Evolutionary conservation across 2,888 invertebrate genomes (phyloP).

Genomic region (Gymnoscelis rufifasciata): DNA sequence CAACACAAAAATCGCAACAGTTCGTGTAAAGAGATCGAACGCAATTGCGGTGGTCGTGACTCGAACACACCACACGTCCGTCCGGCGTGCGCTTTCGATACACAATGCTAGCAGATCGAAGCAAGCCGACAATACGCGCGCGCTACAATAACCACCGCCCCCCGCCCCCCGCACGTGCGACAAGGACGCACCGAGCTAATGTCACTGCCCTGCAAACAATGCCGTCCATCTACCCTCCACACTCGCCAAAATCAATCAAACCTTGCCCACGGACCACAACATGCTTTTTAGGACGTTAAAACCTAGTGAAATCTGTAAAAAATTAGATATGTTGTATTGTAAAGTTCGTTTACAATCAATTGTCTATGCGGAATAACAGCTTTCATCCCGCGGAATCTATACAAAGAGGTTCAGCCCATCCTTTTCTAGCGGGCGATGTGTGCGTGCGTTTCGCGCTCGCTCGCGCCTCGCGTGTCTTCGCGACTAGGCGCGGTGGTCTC

Average conservation of each 20-base stretch:
- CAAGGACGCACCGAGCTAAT: constrained; percentile 76
- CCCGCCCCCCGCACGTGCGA: constrained; percentile 67
- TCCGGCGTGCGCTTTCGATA: constrained; percentile 56
- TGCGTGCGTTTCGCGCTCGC: constrained; percentile 54
- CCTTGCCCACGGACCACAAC: constrained; percentile 27
- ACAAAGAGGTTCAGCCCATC: constrained; percentile 73
- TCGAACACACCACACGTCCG: constrained; percentile 57
- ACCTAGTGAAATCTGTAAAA: constrained; percentile 29
- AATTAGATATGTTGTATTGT: constrained; percentile 43
- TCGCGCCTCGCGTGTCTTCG: constrained; percentile 51
- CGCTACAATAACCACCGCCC: constrained; percentile 75
- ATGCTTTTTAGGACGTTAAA: constrained; percentile 8
- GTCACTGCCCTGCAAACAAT: constrained; percentile 78
- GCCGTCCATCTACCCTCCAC: constrained; percentile 57
- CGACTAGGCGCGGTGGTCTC: constrained; percentile 62
- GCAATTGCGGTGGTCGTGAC: constrained; percentile 35
- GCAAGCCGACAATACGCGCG: constrained; percentile 76
- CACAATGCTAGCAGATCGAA: constrained; percentile 79
- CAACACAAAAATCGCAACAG: constrained; percentile 53
- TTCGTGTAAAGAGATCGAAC: constrained; percentile 57
- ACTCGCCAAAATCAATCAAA: constrained; percentile 46
- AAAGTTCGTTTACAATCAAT: constrained; percentile 61
- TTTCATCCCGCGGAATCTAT: constrained; percentile 70
- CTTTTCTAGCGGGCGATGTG: constrained; percentile 71
- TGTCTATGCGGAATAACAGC: constrained; percentile 74